Conservation (phyloP, 37 sponge, comb jelly and placozoan species). For the Beroe ovata region DNA sequence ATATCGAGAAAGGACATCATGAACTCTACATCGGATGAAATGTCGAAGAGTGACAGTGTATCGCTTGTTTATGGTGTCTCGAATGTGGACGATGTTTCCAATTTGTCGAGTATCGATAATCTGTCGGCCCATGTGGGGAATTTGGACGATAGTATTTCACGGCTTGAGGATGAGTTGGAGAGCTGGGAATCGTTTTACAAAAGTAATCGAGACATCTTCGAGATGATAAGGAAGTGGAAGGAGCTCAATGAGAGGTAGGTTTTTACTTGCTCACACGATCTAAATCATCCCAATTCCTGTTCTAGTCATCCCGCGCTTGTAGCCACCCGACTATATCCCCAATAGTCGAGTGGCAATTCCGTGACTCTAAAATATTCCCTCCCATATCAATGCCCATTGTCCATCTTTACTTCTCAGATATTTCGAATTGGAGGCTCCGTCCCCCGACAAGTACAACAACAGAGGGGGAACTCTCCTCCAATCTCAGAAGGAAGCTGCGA, state of each 20-base stretch:
- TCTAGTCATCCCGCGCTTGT: no score
- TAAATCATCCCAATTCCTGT: no score
- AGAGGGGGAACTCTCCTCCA: slow-evolving; percentile 28
- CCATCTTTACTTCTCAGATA: slow-evolving; percentile 9
- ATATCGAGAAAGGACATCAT: not conserved
- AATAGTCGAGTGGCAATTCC: no score
- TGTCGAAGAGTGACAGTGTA: slow-evolving; percentile 8
- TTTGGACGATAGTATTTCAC: not conserved
- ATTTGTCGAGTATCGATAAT: not conserved
- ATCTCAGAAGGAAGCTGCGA: slow-evolving; percentile 41
- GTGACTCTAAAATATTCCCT: no score
- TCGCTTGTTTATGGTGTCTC: not conserved
- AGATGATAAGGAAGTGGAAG: slow-evolving; percentile 53
- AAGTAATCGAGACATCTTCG: slow-evolving; percentile 61
- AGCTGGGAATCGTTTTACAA: slow-evolving; percentile 51
- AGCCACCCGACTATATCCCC: no score
- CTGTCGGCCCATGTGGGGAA: no score
- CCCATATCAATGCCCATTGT: no score
- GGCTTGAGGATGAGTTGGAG: slow-evolving; percentile 61
- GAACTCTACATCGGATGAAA: not conserved
- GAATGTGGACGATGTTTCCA: not conserved
- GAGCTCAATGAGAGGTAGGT: slow-evolving; percentile 50
- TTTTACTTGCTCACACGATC: no score
- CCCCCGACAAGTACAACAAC: slow-evolving; percentile 64
- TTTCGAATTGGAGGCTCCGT: slow-evolving; percentile 24